Percentiles rank a stretch among this genome's conserved stretches.
Evolutionary conservation across 1,140 invertebrate species (phyloP).

Genomic region (Odontomachus brunneus): DNA sequence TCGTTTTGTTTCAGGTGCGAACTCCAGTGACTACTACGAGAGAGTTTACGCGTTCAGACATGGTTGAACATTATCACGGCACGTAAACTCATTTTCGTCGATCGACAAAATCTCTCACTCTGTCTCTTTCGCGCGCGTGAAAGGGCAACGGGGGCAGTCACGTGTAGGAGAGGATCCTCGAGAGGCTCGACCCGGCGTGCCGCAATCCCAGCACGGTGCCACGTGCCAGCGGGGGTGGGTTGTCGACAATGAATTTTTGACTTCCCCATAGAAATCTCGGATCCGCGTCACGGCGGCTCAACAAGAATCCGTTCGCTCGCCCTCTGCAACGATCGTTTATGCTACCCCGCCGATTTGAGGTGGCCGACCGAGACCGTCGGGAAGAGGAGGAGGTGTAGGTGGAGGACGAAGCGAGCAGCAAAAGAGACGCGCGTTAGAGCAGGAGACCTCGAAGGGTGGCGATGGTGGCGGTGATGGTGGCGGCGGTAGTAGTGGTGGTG

Average conservation of each 20-base stretch:
- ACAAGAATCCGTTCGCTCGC: slow-evolving; percentile 53
- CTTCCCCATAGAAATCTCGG: slow-evolving; percentile 63
- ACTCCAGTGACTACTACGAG: not conserved
- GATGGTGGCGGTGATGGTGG: not conserved
- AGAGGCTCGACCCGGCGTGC: slow-evolving; percentile 45
- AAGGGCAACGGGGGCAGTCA: slow-evolving; percentile 29
- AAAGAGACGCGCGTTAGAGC: slow-evolving; percentile 62
- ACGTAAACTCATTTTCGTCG: slow-evolving; percentile 56
- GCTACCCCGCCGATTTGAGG: slow-evolving; percentile 44
- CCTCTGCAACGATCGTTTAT: slow-evolving; percentile 61
- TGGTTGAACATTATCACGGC: slow-evolving; percentile 34
- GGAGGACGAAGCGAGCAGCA: slow-evolving; percentile 35
- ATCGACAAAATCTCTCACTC: slow-evolving; percentile 34
- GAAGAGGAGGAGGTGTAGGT: not conserved
- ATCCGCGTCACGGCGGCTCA: slow-evolving; percentile 60
- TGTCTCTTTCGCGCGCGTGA: not conserved
- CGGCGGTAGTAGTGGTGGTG: not conserved
- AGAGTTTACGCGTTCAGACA: not conserved
- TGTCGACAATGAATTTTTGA: slow-evolving; percentile 69
- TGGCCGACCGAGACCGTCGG: not conserved
- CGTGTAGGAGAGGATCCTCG: slow-evolving; percentile 42
- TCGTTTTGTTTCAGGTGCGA: not conserved
- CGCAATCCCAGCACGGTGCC: slow-evolving; percentile 44
- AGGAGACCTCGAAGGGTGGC: slow-evolving; percentile 16
- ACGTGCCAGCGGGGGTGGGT: slow-evolving; percentile 29